phyloP scores from a whole-genome alignment of 2,113 vertebrate species.

The Takifugu bimaculatus region DNA sequence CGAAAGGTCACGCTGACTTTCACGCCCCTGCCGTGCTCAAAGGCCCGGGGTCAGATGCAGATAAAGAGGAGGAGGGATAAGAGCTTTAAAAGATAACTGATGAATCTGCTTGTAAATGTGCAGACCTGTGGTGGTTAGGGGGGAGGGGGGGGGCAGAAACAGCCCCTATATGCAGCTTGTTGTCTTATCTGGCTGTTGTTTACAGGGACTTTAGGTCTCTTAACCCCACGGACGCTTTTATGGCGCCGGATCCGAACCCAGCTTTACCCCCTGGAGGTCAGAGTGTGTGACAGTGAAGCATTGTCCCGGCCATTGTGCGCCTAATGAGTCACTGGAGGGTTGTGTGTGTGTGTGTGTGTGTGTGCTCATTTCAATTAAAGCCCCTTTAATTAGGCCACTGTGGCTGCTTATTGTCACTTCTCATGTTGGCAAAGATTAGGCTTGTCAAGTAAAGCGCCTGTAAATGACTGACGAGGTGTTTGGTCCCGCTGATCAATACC shows the following conservation, averaged over 20 bases:
- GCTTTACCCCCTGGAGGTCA: conserved; percentile 37
- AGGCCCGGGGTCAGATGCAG: conserved; percentile 54
- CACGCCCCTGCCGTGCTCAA: conserved; percentile 22
- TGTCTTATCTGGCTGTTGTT: conserved; percentile 40
- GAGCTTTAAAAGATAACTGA: conserved; percentile 48
- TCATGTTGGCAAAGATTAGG: conserved; percentile 55
- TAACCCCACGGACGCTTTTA: conserved; percentile 31
- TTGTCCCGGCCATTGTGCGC: conserved; percentile 53
- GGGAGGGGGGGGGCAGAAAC: conserved; percentile 17
- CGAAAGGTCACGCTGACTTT: conserved; percentile 62
- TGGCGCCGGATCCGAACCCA: conserved; percentile 47
- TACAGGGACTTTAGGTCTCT: conserved; percentile 27
- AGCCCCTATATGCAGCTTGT: conserved; percentile 26
- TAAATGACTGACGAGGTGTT: conserved; percentile 20
- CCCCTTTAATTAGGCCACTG: conserved; percentile 62
- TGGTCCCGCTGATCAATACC: too few relatives aligned
- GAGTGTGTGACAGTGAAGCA: conserved; percentile 35
- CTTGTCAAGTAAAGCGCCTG: conserved; percentile 52
- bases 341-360: conserved; percentile 26
- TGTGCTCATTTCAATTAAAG: conserved; percentile 61
- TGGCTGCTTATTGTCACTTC: conserved; percentile 57
- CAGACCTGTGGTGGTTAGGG: background rate
- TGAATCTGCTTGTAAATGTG: conserved; percentile 53
- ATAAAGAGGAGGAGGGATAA: conserved; percentile 57
- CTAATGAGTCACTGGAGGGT: conserved; percentile 62